Evolutionary conservation across 2,888 invertebrate species (phyloP).

Genomic region (Corbicula japonica): DNA sequence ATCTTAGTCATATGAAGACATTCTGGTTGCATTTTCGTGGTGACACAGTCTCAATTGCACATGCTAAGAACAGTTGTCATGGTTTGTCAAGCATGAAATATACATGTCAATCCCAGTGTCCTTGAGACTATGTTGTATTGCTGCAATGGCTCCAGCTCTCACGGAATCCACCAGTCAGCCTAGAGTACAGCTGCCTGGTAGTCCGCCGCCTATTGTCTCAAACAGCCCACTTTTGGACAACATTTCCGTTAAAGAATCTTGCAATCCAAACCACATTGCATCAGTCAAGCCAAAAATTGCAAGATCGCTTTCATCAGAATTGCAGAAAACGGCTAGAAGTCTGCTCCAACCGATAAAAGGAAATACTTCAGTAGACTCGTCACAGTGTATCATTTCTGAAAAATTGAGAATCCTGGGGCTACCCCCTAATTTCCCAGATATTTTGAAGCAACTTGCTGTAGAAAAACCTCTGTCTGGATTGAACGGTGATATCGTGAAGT

Average conservation of each 20-base stretch:
- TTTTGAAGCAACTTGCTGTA: constrained; percentile 45
- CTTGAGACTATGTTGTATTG: constrained; percentile 85
- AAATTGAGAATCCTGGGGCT: constrained; percentile 47
- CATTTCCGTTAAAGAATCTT: constrained; percentile 5
- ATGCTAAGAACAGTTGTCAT: constrained; percentile 6
- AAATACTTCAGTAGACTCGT: constrained; percentile 14
- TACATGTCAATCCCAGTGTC: constrained; percentile 81
- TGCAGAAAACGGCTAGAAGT: constrained; percentile 37
- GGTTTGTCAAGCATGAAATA: constrained; percentile 32
- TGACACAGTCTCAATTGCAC: not conserved
- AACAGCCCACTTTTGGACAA: constrained; percentile 29
- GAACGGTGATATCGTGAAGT: constrained; percentile 25
- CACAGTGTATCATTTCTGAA: constrained; percentile 14
- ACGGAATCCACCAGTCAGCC: constrained; percentile 90
- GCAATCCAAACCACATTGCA: constrained; percentile 38
- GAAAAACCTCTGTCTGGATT: constrained; percentile 27
- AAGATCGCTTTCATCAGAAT: constrained; percentile 39
- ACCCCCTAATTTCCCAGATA: constrained; percentile 44
- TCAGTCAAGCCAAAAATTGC: constrained; percentile 45
- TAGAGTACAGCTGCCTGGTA: constrained; percentile 80
- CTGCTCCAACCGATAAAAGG: constrained; percentile 59
- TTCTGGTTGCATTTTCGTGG: not conserved
- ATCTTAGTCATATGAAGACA: not conserved
- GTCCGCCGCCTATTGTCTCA: constrained; percentile 64
- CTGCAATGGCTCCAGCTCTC: constrained; percentile 96